These are phyloP conservation scores for Leuciscus idus DNA, from an alignment of 2,113 vertebrate species.

Conservation along the genomic window DNA sequence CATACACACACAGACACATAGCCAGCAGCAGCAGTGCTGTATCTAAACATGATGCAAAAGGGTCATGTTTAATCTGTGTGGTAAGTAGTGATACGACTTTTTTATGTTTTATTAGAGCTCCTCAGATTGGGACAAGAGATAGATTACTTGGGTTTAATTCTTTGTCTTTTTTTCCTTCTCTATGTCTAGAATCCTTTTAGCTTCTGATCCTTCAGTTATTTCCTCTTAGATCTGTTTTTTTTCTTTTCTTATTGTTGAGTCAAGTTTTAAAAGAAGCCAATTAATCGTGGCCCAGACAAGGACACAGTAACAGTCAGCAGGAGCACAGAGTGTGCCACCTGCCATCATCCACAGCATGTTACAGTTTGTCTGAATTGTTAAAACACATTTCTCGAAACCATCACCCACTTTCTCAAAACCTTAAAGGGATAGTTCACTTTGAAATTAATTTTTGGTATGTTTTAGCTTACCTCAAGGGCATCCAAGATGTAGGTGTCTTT, in stretches of 20 bases:
- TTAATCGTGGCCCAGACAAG: slow-evolving; percentile 38
- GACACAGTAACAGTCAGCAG: neutral
- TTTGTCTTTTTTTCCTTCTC: slow-evolving; percentile 58
- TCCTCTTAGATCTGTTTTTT: neutral
- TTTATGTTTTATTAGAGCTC: slow-evolving; percentile 66
- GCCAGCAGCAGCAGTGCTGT: slow-evolving; percentile 32
- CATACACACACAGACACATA: neutral
- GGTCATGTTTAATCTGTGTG: slow-evolving; percentile 67
- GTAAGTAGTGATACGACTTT: slow-evolving; percentile 71
- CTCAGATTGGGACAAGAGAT: slow-evolving; percentile 74
- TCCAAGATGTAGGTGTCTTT: too few species aligned
- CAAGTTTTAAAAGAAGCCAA: neutral
- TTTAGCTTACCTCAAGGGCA: too few species aligned
- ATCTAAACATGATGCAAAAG: slow-evolving; percentile 30
- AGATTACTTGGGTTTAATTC: slow-evolving; percentile 57
- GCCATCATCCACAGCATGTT: slow-evolving; percentile 20
- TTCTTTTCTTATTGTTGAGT: neutral
- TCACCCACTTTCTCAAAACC: too few species aligned
- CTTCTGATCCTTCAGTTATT: slow-evolving; percentile 55
- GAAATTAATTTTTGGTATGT: too few species aligned
- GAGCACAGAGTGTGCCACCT: neutral
- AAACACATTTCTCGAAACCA: too few species aligned
- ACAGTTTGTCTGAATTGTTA: too few species aligned
- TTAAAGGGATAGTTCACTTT: too few species aligned
- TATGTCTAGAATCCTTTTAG: slow-evolving; percentile 64